phyloP scores from a whole-genome alignment of 2,888 invertebrate species.

The Terebella lapidaria region DNA sequence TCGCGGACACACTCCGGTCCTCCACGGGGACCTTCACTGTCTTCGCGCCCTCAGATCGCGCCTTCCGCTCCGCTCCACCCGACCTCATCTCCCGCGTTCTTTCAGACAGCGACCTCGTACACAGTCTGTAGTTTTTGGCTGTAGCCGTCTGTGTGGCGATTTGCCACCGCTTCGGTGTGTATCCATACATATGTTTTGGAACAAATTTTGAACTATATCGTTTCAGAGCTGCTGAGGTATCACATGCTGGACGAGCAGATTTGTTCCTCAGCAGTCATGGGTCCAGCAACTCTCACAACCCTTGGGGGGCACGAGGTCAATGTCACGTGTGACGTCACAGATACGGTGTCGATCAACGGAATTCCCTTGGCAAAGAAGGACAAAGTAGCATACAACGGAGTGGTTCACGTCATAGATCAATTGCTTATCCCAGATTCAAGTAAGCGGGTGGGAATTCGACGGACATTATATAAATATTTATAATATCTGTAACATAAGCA shows the following conservation, averaged over 20 bases:
- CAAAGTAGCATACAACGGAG: constrained; percentile 54
- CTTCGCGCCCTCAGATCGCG: constrained; percentile 67
- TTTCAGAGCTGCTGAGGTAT: constrained; percentile 54
- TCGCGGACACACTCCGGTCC: constrained; percentile 4
- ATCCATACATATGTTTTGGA: too few species aligned
- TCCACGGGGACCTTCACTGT: constrained; percentile 59
- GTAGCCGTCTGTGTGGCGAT: not conserved
- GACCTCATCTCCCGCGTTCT: constrained; percentile 52
- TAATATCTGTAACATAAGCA: too few species aligned
- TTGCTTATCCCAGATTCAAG: constrained; percentile 56
- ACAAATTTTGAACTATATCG: too few species aligned
- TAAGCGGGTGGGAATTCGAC: constrained; percentile 23
- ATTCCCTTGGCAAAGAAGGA: constrained; percentile 50
- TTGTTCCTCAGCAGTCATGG: constrained; percentile 56
- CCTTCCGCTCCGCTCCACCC: constrained; percentile 62
- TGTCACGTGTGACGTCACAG: constrained; percentile 52
- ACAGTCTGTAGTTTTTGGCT: constrained; percentile 46
- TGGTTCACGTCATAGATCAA: constrained; percentile 56
- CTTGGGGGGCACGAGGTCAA: constrained; percentile 48
- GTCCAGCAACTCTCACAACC: constrained; percentile 52
- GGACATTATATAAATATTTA: too few species aligned
- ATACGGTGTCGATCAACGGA: constrained; percentile 52
- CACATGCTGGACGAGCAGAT: constrained; percentile 55
- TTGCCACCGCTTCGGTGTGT: not conserved
- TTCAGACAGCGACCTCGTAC: constrained; percentile 49